A percentile compares a stretch with the other conserved stretches of the same genome.
Evolutionary conservation across 2,888 invertebrate species (phyloP).

Genomic region (Phaedon cochleariae): DNA sequence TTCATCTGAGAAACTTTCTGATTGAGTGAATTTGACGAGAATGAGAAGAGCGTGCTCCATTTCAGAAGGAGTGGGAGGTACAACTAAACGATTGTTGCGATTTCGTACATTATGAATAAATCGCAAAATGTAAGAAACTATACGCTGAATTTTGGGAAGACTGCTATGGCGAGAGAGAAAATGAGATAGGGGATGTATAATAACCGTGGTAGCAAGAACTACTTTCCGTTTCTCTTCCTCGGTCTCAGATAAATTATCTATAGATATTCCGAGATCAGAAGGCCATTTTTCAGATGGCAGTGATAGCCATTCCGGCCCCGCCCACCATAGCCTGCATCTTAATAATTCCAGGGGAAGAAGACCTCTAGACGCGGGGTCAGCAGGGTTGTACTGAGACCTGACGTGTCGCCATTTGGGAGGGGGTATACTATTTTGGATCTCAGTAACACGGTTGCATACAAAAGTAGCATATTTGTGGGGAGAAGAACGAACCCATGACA

Average conservation of each 20-base stretch:
- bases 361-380: not conserved
- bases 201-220: not conserved
- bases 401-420: not conserved
- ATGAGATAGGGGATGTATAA: no score
- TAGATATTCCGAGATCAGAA: not conserved
- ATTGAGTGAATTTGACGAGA: not conserved
- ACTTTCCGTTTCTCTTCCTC: not conserved
- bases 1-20: not conserved
- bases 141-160: no score
- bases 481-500: not conserved
- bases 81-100: not conserved
- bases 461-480: not conserved
- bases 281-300: not conserved
- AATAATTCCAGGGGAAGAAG: not conserved
- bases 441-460: not conserved
- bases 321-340: not conserved
- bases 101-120: not conserved
- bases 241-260: not conserved
- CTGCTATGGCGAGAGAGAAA: no score
- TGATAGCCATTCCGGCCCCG: not conserved
- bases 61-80: not conserved
- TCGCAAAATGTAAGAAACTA: no score
- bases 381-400: not conserved
- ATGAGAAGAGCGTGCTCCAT: not conserved
- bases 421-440: not conserved